Evolutionary conservation across 92 coral and sea anemone species (phyloP).

Genomic region (Bergia sp.): DNA sequence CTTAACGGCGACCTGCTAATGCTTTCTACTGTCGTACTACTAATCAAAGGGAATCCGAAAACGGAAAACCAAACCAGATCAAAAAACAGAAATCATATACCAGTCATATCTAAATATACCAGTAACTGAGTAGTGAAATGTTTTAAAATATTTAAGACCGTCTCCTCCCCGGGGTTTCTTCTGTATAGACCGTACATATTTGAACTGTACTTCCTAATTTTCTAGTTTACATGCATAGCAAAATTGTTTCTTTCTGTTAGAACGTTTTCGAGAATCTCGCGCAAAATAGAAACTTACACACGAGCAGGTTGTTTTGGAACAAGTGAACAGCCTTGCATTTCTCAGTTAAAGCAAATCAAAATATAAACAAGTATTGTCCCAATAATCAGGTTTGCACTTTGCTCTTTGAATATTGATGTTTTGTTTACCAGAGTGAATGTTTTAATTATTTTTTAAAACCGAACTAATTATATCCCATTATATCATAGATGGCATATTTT

Average conservation of each 20-base stretch:
- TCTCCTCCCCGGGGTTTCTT: not conserved
- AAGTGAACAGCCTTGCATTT: not conserved
- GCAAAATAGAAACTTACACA: not conserved
- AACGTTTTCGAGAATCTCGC: not conserved
- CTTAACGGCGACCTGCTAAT: constrained; percentile 2
- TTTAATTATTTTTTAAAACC: not conserved
- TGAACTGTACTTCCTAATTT: no score
- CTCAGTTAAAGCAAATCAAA: not conserved
- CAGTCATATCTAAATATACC: not conserved
- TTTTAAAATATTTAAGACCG: no score
- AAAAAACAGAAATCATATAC: not conserved
- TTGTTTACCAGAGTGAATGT: not conserved
- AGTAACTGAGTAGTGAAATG: not conserved
- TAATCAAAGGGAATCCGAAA: not conserved
- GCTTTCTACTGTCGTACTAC: not conserved
- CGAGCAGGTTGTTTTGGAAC: constrained; percentile 2
- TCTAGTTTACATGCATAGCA: not conserved
- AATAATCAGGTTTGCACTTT: not conserved
- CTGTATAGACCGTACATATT: not conserved
- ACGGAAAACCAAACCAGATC: not conserved
- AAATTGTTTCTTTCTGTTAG: no score
- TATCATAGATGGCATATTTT: not conserved
- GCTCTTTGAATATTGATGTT: not conserved
- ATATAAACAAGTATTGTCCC: not conserved
- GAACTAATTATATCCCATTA: not conserved